Evolutionary conservation across 1,140 invertebrate species (phyloP).

Genomic region (Panulirus ornatus): DNA sequence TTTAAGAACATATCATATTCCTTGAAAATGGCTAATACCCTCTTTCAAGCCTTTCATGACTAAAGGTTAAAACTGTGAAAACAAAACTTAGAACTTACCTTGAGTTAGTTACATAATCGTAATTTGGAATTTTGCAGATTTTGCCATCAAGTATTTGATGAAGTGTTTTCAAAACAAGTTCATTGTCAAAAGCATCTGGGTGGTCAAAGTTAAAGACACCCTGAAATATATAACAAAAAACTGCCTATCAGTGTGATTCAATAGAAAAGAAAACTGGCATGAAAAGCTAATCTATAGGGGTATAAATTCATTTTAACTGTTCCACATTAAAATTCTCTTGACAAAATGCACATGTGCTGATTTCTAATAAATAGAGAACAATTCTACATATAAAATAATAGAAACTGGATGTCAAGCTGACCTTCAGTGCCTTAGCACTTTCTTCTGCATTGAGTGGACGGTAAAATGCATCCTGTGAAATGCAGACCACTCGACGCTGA

Average conservation of each 20-base stretch:
- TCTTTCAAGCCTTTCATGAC: too few relatives aligned
- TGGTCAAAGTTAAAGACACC: constrained; percentile 99
- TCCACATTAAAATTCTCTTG: too few relatives aligned
- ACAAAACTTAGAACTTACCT: constrained; percentile 48
- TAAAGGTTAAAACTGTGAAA: too few relatives aligned
- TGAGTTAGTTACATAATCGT: constrained; percentile 75
- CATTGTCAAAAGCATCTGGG: constrained; percentile 81
- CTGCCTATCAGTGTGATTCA: too few relatives aligned
- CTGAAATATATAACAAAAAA: constrained; percentile 44
- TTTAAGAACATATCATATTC: too few relatives aligned
- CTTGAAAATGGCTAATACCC: too few relatives aligned
- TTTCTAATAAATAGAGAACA: too few relatives aligned
- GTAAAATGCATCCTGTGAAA: constrained; percentile 69
- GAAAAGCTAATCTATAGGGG: neutral
- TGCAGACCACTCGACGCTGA: constrained; percentile 88
- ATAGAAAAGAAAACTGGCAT: too few relatives aligned
- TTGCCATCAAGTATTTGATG: constrained; percentile 74
- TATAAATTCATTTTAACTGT: too few relatives aligned
- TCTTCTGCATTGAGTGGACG: constrained; percentile 89
- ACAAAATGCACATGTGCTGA: too few relatives aligned
- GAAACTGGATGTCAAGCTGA: neutral
- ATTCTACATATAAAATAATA: neutral
- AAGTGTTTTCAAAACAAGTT: constrained; percentile 74
- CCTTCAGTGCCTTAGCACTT: constrained; percentile 88
- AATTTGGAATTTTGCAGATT: constrained; percentile 75